A percentile compares a stretch with the other conserved stretches of the same genome.
Evolutionary conservation across 2,113 vertebrate genomes (phyloP).

Genomic region (Numenius arquata): DNA sequence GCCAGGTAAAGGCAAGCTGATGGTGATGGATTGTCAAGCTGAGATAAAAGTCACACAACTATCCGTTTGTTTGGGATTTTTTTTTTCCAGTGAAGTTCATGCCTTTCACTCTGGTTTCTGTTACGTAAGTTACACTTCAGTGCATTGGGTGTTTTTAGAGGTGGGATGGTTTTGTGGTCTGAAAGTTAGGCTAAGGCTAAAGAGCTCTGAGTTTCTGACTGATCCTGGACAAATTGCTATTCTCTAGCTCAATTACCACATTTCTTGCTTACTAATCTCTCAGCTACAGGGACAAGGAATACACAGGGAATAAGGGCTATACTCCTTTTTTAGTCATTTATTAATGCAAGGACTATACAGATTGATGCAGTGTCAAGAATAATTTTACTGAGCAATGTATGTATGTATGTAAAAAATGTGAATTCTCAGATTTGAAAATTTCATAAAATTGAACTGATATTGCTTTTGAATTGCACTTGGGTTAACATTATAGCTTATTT

Average conservation of each 20-base stretch:
- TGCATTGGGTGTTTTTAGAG: neutral
- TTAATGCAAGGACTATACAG: neutral
- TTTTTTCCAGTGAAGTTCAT: neutral
- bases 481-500: neutral
- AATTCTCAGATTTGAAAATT: neutral
- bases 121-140: neutral
- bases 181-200: neutral
- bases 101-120: neutral
- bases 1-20: neutral
- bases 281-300: neutral
- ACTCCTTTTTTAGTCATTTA: neutral
- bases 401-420: neutral
- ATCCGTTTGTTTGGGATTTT: accelerated
- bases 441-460: neutral
- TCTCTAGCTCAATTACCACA: neutral
- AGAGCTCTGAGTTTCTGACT: neutral
- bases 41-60: neutral
- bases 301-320: neutral
- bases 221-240: neutral
- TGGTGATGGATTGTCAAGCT: neutral
- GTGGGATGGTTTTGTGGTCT: neutral
- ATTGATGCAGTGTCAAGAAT: neutral
- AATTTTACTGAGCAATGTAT: neutral
- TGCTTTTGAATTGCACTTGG: neutral
- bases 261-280: neutral